Evolutionary conservation across 2,888 invertebrate species (phyloP).

Genomic region (Periphyllus acericola): DNA sequence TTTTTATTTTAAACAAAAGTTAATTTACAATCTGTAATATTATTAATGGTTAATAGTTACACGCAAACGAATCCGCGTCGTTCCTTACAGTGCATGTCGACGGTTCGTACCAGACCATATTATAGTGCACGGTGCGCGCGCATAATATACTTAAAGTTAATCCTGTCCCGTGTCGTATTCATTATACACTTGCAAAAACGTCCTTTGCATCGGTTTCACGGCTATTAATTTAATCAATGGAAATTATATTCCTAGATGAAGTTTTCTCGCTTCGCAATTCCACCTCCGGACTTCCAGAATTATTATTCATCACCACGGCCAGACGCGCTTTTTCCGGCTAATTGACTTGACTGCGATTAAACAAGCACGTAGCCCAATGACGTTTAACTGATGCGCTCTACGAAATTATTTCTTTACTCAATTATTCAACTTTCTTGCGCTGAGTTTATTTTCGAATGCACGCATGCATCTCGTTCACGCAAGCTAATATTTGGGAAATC

Average conservation of each 20-base stretch:
- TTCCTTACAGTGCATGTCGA: not conserved
- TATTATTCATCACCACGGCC: not conserved
- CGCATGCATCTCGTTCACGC: too few species aligned
- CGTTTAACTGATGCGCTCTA: not conserved
- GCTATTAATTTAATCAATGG: conserved; percentile 12
- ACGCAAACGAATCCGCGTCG: not conserved
- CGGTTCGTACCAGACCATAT: too few species aligned
- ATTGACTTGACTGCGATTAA: not conserved
- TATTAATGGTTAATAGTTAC: too few species aligned
- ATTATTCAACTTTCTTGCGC: not conserved
- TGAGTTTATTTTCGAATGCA: not conserved
- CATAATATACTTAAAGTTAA: not conserved
- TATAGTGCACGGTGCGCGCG: not conserved
- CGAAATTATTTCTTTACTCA: not conserved
- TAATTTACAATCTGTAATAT: too few species aligned
- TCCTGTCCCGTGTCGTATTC: not conserved
- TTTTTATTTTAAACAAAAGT: too few species aligned
- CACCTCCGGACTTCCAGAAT: not conserved
- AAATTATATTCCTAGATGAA: conserved; percentile 1
- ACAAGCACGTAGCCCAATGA: not conserved
- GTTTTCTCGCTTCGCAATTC: not conserved
- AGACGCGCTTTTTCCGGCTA: not conserved
- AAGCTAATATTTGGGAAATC: too few species aligned
- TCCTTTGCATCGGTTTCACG: not conserved
- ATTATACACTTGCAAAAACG: not conserved